phyloP scores from a whole-genome alignment of 2,888 invertebrate genomes.

The Venusia cambrica region DNA sequence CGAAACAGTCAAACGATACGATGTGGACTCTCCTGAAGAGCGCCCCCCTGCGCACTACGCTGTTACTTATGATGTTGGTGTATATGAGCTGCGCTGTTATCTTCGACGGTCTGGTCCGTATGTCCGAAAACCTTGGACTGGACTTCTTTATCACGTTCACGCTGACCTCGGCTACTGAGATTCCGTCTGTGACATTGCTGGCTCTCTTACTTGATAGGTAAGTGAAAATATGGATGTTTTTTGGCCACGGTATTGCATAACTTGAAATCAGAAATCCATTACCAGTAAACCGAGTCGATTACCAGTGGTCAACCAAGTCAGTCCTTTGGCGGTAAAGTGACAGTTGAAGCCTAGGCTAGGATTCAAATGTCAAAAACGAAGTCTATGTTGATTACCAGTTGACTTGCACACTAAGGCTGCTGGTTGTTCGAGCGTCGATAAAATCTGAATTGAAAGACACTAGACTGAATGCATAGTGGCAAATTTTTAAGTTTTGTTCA shows the following conservation, averaged over 20 bases:
- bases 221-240: too few relatives aligned
- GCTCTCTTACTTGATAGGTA: slow-evolving; percentile 64
- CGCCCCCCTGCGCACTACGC: slow-evolving; percentile 48
- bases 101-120: slow-evolving; percentile 69
- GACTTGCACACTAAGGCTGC: too few relatives aligned
- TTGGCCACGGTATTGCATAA: too few relatives aligned
- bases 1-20: slow-evolving; percentile 51
- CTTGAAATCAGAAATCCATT: too few relatives aligned
- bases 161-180: slow-evolving; percentile 68
- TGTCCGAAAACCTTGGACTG: slow-evolving; percentile 67
- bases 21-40: slow-evolving; percentile 51
- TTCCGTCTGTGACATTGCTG: slow-evolving; percentile 64
- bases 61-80: slow-evolving; percentile 54
- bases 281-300: too few relatives aligned
- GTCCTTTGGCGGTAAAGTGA: not conserved
- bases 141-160: slow-evolving; percentile 74
- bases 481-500: slow-evolving; percentile 1
- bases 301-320: too few relatives aligned
- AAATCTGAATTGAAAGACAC: too few relatives aligned
- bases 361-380: too few relatives aligned
- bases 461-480: too few relatives aligned
- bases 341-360: too few relatives aligned
- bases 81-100: slow-evolving; percentile 66
- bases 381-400: too few relatives aligned
- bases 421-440: too few relatives aligned